These are phyloP conservation scores for Hemicordylus capensis DNA, from an alignment of 2,113 vertebrate species.

Conservation along the genomic window DNA sequence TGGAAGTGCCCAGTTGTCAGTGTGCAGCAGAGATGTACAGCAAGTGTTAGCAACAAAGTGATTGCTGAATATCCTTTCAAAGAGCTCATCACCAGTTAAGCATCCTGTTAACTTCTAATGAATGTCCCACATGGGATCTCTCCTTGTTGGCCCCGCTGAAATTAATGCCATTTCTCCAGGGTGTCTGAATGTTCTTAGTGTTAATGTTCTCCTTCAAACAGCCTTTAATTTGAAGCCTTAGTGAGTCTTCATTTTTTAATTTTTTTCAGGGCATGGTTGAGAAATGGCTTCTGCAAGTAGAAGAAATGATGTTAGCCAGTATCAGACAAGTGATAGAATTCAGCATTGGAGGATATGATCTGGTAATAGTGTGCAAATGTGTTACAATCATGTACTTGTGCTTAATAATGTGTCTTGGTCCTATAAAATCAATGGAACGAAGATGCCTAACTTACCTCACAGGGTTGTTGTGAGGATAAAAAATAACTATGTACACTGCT, in stretches of 20 bases:
- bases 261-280: constrained; percentile 88
- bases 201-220: not conserved
- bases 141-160: too few species aligned
- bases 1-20: too few species aligned
- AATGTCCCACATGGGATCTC: too few species aligned
- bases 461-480: too few species aligned
- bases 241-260: constrained; percentile 4
- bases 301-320: constrained; percentile 86
- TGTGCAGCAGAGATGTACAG: too few species aligned
- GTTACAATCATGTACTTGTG: rapidly evolving
- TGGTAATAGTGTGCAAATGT: constrained; percentile 74
- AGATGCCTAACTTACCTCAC: too few species aligned
- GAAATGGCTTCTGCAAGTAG: constrained; percentile 92
- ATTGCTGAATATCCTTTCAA: too few species aligned
- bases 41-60: too few species aligned
- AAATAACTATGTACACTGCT: too few species aligned
- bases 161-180: not conserved
- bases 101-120: too few species aligned
- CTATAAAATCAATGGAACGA: not conserved
- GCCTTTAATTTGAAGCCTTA: not conserved
- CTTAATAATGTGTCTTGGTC: not conserved
- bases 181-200: not conserved
- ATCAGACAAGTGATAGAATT: constrained; percentile 80
- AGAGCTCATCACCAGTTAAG: too few species aligned
- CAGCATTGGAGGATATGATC: constrained; percentile 79